These are phyloP conservation scores for Plebejus melissa DNA, from an alignment of 2,888 invertebrate species.

Conservation along the genomic window DNA sequence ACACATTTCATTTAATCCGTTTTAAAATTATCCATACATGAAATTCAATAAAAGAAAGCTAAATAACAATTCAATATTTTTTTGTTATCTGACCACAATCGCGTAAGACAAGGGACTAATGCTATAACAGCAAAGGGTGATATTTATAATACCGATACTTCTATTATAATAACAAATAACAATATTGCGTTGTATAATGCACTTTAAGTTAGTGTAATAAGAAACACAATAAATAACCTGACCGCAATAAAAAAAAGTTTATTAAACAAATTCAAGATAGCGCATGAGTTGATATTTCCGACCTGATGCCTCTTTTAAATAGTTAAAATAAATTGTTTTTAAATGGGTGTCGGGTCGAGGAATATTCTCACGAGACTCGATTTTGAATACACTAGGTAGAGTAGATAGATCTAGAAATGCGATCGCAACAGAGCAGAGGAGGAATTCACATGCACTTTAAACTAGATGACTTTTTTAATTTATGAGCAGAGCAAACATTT, in stretches of 20 bases:
- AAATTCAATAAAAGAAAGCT: slow-evolving; percentile 41
- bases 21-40: slow-evolving; percentile 14
- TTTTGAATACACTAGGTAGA: slow-evolving; percentile 5
- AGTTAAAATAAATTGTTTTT: slow-evolving; percentile 51
- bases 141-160: slow-evolving; percentile 35
- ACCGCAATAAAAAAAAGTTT: neutral
- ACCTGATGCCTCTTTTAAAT: slow-evolving; percentile 68
- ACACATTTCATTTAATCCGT: neutral
- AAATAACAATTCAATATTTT: slow-evolving; percentile 51
- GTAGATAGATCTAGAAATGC: neutral
- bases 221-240: neutral
- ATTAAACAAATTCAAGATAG: slow-evolving; percentile 50
- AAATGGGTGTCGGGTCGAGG: slow-evolving; percentile 47
- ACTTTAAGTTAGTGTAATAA: slow-evolving; percentile 25
- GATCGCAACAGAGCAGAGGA: neutral
- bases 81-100: slow-evolving; percentile 66
- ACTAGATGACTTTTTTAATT: neutral
- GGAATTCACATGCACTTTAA: neutral
- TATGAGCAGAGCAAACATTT: neutral
- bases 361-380: slow-evolving; percentile 54
- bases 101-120: slow-evolving; percentile 63
- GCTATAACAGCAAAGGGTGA: slow-evolving; percentile 70
- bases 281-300: slow-evolving; percentile 72
- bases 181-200: neutral
- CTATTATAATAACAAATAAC: slow-evolving; percentile 14